Conservation (phyloP, 2,797 vertebrate genomes). For the Danio tinwini region DNA sequence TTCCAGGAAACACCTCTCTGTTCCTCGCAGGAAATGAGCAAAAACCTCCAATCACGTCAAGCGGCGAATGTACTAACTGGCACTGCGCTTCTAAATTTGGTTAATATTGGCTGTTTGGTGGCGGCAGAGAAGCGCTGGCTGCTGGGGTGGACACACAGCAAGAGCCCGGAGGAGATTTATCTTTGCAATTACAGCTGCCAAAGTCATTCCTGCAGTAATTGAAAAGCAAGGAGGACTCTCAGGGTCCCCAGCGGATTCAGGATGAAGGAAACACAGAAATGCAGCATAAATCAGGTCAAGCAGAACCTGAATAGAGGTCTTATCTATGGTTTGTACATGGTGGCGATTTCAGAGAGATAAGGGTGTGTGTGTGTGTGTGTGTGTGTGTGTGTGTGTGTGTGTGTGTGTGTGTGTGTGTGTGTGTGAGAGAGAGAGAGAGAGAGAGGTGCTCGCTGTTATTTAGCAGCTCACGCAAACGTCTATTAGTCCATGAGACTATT, state of each 20-base stretch:
- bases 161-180: slow-evolving; percentile 48
- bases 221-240: slow-evolving; percentile 49
- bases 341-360: slow-evolving; percentile 40
- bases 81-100: slow-evolving; percentile 47
- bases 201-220: slow-evolving; percentile 47
- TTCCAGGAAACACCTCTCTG: slow-evolving; percentile 42
- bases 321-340: slow-evolving; percentile 19
- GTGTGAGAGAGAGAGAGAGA: background rate
- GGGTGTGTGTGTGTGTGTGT: background rate
- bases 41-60: slow-evolving; percentile 32
- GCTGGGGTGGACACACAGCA: slow-evolving; percentile 22
- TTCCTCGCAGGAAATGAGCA: slow-evolving; percentile 55
- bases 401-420: too few species aligned
- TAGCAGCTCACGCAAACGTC: background rate
- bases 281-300: slow-evolving; percentile 38
- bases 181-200: slow-evolving; percentile 52
- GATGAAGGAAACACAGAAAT: slow-evolving; percentile 31
- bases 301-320: slow-evolving; percentile 13
- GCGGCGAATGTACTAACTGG: slow-evolving; percentile 49
- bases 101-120: slow-evolving; percentile 6
- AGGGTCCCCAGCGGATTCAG: slow-evolving; percentile 36
- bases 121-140: slow-evolving; percentile 5
- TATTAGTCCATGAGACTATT: slow-evolving; percentile 7
- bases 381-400: too few species aligned
- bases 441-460: background rate